Percentiles rank a stretch among this genome's conserved stretches.
These are phyloP conservation scores for Sminthopsis crassicaudata DNA, from an alignment of 2,113 vertebrate genomes.

Conservation along the genomic window DNA sequence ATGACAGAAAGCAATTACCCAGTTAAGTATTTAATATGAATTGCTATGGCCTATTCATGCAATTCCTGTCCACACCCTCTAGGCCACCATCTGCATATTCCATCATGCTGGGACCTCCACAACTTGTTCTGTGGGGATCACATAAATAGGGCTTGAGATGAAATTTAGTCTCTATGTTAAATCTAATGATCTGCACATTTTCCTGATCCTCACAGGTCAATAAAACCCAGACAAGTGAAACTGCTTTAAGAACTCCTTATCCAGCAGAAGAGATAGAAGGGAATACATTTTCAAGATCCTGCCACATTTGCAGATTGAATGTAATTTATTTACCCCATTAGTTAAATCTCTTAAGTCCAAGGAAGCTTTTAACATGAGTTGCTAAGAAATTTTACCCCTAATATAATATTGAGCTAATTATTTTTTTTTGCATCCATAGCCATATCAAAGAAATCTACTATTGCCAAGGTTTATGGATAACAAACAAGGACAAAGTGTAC, in stretches of 20 bases:
- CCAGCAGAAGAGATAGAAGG: conserved; percentile 22
- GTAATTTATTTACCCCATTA: conserved; percentile 7
- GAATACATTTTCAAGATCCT: conserved; percentile 24
- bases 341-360: neutral
- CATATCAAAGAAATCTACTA: neutral
- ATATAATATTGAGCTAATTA: neutral
- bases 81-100: neutral
- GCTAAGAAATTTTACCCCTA: conserved; percentile 2
- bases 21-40: conserved; percentile 18
- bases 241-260: neutral
- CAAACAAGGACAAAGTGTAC: neutral
- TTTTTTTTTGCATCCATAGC: neutral
- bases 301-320: conserved; percentile 1
- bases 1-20: conserved; percentile 30
- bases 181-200: neutral
- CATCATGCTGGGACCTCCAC: neutral
- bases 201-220: neutral
- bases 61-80: neutral
- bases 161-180: neutral
- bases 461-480: neutral
- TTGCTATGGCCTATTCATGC: neutral
- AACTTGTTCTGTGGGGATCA: neutral
- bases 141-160: neutral
- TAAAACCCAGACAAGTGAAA: neutral
- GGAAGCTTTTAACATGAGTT: neutral